Base-by-base conservation (phyloP, 37 sponge, comb jelly and placozoan species). In the Cladorhizidae sp. region DNA sequence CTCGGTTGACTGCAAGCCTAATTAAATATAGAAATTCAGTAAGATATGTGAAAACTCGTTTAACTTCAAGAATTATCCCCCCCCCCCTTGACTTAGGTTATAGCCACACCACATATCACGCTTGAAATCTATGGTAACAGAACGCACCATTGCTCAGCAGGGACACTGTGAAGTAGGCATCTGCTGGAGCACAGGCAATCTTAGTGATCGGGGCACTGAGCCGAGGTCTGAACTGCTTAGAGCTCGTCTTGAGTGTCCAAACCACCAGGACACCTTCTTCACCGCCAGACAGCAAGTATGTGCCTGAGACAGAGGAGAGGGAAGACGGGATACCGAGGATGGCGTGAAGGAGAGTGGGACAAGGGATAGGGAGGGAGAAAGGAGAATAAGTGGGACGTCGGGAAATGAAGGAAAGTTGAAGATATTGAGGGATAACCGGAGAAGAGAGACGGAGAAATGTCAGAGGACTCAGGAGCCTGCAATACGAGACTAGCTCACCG, bases 261-360 rank as follows among this genome's bases (percentile, higher is more conserved):
- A 94, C 73, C 17, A 97, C 97, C 67, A 97, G 73, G 17, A 97
- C 97, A 39, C 70, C 67, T 71, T 97, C 97, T 73, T 91, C 90
- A 3, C 97, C 97, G n/a, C 95, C 97, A 29, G 92, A 89, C n/a
- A 93, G 65, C 39, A 97, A 79, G 63, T 89, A 93, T 0, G 93
- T 80, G 0, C 97, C 95, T 92, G 74, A 22, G 28, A 45, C 2
- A 32, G 1, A 54, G 32, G 68, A 5, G 26, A 38, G 20, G 15
- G 39, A 59, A 59, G 61, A 59, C 3, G n/a, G 28, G 9, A 45
- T 45, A n/a, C 49, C 5, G 49, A 45, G 62, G 15, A 17, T 7
- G 29, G 18, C 56, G 18, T 54, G 1, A 39, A 33, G 49, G 71
- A 20, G 29, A 72, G 51, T 20, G 49, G 28, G 2, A 31, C 22